Evolutionary conservation across 2,888 invertebrate species (phyloP).

Genomic region (Dasypolia templi): DNA sequence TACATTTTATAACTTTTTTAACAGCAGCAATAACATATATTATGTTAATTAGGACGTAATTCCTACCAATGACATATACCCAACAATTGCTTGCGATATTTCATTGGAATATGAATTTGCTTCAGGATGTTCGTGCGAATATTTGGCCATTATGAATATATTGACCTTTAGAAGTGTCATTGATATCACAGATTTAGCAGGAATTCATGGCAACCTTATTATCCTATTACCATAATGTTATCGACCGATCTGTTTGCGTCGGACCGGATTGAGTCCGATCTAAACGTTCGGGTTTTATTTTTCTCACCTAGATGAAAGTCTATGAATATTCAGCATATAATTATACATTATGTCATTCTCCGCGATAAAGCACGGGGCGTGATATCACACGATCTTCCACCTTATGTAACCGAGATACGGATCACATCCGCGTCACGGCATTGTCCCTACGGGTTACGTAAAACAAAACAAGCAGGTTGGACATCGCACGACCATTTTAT

Average conservation of each 20-base stretch:
- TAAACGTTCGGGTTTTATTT: conserved; percentile 28
- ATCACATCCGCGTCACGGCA: conserved; percentile 65
- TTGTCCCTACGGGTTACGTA: conserved; percentile 75
- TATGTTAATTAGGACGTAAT: conserved; percentile 8
- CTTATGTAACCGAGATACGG: conserved; percentile 65
- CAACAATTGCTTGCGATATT: background rate
- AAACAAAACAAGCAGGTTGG: conserved; percentile 77
- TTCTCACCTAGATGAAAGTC: conserved; percentile 63
- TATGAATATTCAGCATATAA: conserved; percentile 64
- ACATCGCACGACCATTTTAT: conserved; percentile 79
- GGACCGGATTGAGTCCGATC: conserved; percentile 41
- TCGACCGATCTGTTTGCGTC: conserved; percentile 8
- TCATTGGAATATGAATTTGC: background rate
- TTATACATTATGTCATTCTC: conserved; percentile 66
- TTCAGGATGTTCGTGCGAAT: background rate
- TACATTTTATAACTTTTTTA: background rate
- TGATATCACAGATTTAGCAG: background rate
- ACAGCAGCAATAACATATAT: conserved; percentile 5
- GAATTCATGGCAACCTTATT: conserved; percentile 1
- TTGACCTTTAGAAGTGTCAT: conserved; percentile 30
- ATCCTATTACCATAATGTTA: conserved; percentile 15
- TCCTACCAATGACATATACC: background rate
- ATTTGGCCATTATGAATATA: conserved; percentile 20
- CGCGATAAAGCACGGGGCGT: conserved; percentile 42
- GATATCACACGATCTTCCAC: conserved; percentile 59